These are phyloP conservation scores for Geotrupes spiniger DNA, from an alignment of 2,888 invertebrate genomes.

Conservation along the genomic window DNA sequence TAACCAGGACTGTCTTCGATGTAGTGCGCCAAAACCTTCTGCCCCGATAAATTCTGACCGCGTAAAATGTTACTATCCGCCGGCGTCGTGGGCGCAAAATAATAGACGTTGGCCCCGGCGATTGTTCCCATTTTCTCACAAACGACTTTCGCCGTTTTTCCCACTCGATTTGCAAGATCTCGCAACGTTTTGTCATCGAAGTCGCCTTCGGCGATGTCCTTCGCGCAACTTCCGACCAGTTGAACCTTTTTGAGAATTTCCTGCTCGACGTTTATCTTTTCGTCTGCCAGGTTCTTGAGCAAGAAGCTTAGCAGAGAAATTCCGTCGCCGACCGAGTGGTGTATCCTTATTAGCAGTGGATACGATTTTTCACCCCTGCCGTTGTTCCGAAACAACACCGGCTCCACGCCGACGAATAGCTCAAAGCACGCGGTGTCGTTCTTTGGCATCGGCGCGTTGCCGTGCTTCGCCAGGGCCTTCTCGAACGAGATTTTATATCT, in stretches of 20 bases:
- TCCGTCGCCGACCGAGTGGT: slow-evolving; percentile 17
- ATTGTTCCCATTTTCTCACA: background rate
- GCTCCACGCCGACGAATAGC: slow-evolving; percentile 12
- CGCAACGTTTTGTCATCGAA: background rate
- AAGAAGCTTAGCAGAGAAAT: slow-evolving; percentile 11
- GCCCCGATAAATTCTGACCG: slow-evolving; percentile 8
- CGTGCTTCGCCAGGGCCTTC: slow-evolving; percentile 4
- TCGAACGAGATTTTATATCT: slow-evolving; percentile 11
- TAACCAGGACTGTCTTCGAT: slow-evolving; percentile 11
- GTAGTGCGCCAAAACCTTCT: slow-evolving; percentile 14
- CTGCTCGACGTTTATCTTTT: slow-evolving; percentile 2
- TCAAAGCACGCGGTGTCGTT: slow-evolving; percentile 12
- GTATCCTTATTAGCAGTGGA: slow-evolving; percentile 12
- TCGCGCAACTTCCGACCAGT: background rate
- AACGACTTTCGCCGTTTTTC: background rate
- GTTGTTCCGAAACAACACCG: slow-evolving; percentile 7
- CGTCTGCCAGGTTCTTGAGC: slow-evolving; percentile 10
- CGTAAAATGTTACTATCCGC: slow-evolving; percentile 18
- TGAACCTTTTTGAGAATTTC: background rate
- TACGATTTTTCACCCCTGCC: slow-evolving; percentile 1
- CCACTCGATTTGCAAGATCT: no score
- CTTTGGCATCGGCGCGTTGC: slow-evolving; percentile 11
- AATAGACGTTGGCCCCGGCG: slow-evolving; percentile 9
- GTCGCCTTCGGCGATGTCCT: background rate
- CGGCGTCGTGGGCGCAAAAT: slow-evolving; percentile 4